Conservation (phyloP, 2,797 vertebrate genomes). For the Rachycentron canadum region DNA sequence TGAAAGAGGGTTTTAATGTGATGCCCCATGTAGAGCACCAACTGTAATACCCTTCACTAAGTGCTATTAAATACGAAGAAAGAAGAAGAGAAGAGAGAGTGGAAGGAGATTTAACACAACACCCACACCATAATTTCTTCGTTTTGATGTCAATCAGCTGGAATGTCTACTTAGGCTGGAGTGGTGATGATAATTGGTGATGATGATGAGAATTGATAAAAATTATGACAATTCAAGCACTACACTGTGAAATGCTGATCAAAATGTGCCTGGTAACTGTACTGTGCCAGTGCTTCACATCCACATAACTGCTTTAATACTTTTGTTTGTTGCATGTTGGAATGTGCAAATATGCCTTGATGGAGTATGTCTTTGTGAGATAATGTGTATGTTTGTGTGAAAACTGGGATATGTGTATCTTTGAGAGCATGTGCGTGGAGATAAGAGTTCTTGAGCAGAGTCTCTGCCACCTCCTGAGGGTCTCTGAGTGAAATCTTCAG, state of each 20-base stretch:
- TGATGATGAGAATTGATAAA: conserved; percentile 67
- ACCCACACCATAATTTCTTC: conserved; percentile 62
- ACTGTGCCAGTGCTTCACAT: conserved; percentile 1
- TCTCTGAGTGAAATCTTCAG: conserved; percentile 49
- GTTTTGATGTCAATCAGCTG: conserved; percentile 71
- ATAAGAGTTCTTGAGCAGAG: conserved; percentile 58
- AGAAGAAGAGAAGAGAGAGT: conserved; percentile 56
- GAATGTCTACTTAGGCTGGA: conserved; percentile 56
- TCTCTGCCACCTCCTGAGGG: conserved; percentile 58
- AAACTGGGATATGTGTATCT: conserved; percentile 46
- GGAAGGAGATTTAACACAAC: conserved; percentile 67
- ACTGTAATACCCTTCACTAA: conserved; percentile 76
- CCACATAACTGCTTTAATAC: conserved; percentile 4
- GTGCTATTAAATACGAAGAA: conserved; percentile 71
- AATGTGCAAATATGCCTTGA: conserved; percentile 35
- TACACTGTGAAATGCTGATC: conserved; percentile 34
- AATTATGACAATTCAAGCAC: conserved; percentile 55
- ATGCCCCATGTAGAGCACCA: conserved; percentile 75
- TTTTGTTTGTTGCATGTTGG: conserved; percentile 10
- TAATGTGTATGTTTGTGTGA: conserved; percentile 36
- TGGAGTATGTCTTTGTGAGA: conserved; percentile 31
- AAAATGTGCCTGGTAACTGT: conserved; percentile 41
- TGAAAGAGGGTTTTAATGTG: conserved; percentile 73
- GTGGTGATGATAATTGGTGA: conserved; percentile 66
- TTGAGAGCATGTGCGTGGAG: conserved; percentile 46